Base-by-base conservation (phyloP, 1,140 invertebrate species). In the Cherax destructor region DNA sequence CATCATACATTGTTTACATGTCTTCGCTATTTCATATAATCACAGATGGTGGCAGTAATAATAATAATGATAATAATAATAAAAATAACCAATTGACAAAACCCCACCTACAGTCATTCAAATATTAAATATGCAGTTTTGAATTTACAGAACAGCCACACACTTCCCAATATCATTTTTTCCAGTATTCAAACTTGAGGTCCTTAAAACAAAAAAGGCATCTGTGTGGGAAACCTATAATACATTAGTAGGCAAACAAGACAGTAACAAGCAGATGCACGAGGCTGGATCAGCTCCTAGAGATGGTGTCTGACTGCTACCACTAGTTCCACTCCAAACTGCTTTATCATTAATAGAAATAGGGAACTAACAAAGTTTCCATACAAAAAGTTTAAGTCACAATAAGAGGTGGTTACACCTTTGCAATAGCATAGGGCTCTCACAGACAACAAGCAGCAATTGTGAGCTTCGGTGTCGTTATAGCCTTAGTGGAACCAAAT, bases 201-300 rank as follows among this genome's bases (percentile, higher is more conserved):
- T 89, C 91, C 86, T 90, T 89, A 92, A 92, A 89, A 86, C 91
- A 86, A 92, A 88, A 91, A 89, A 90, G 86, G 88, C 91, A 92
- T 89, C 91, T 86, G 85, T 92, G 88, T 86, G 91, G 88, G 91
- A 88, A 92, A 92, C 81, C 85, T 89, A 92, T 92, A 72, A 90
- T 90, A 92, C 86, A 92, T 89, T 89, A 89, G 91, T 89, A 86
- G 86, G 88, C 91, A 92, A 90, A 92, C 91, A 92, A 92, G 91
- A 92, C 74, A 87, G 85, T 91, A 91, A 91, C 90, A 91, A 91
- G 90, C 90, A 61, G 90, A 91, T 91, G 90, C 85, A 91, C 56
- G 84, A 91, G 85, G 85, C 84, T 91, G 84, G 85, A 81, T 86
- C 90, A 91, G 85, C 90, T 91, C 90, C 90, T 91, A 91, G 52